Base-by-base conservation (phyloP, 2,113 vertebrate species). In the Nyctereutes procyonoides region DNA sequence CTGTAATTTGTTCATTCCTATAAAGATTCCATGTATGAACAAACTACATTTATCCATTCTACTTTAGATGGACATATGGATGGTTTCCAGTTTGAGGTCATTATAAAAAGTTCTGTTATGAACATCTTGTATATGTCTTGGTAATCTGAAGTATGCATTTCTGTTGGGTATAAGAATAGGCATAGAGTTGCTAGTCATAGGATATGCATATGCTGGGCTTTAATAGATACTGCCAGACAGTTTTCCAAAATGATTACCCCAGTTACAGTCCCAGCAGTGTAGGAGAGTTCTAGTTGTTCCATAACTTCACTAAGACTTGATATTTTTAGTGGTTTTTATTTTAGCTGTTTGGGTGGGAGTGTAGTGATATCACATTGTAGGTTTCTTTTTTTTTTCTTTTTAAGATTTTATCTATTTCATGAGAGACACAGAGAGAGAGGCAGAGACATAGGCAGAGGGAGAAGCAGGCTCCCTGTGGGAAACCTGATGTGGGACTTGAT, bases 21-120 rank as follows among this genome's bases (percentile, higher is more conserved):
- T 11, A 55, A 53, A 4, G 56, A 82, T 24, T 84, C 77, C 24
- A 32, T 28, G n/a, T 90, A 14, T 73, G 71, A 58, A 22, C 17
- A 51, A 2, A 51, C 20, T 62, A 24, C 53, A 77, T 28, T 67
- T 93, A 62, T 88, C 53, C 4, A 77, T 82, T 69, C 48, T 67
- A 76, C 28, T 92, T 96, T 80, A 60, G 58, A 88, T 83, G 58
- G 67, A 53, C 58, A 73, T 35, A 73, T 95, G 15, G 48, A 65
- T 20, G 3, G 55, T 55, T 81, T 81, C n/a, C 56, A 82, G 20
- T 51, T n/a, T 88, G 51, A 53, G 56, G 84, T 35, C 84, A 8
- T 84, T 96, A 51, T 12, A 51, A 82, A 76, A 65, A 51, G 17
- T 83, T 93, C 43, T 63, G 38, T 38, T n/a, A 8, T 20, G 30